These are phyloP conservation scores for Lampris megalopsis DNA, from an alignment of 2,113 vertebrate genomes.

Conservation along the genomic window DNA sequence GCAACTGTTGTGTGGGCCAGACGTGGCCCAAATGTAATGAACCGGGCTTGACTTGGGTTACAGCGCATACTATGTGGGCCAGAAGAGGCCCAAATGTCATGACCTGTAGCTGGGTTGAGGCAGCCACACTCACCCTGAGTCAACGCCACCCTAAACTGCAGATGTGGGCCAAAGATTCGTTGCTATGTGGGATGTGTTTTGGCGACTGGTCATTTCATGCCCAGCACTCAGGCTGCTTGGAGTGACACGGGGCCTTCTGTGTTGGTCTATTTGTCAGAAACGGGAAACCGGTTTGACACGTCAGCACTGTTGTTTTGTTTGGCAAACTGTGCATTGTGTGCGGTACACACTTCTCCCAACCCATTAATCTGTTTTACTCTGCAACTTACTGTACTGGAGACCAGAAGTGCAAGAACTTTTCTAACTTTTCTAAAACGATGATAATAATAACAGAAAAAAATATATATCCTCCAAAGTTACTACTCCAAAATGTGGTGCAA, in stretches of 20 bases:
- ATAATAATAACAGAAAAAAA: constrained; percentile 51
- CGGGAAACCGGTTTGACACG: constrained; percentile 58
- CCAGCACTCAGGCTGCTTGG: constrained; percentile 55
- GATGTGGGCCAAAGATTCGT: too few relatives aligned
- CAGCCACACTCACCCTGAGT: too few relatives aligned
- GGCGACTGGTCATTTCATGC: constrained; percentile 53
- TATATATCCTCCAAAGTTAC: constrained; percentile 49
- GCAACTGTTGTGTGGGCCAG: too few relatives aligned
- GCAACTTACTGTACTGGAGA: constrained; percentile 40
- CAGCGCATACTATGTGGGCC: too few relatives aligned
- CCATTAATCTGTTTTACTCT: constrained; percentile 62
- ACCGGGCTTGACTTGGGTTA: too few relatives aligned
- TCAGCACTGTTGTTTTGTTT: constrained; percentile 65
- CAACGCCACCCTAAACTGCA: too few relatives aligned
- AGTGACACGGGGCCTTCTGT: constrained; percentile 55
- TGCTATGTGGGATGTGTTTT: constrained; percentile 3
- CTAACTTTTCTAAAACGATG: constrained; percentile 67
- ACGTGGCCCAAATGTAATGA: too few relatives aligned
- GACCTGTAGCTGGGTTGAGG: too few relatives aligned
- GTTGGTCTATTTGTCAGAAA: constrained; percentile 63
- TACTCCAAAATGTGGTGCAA: constrained; percentile 67
- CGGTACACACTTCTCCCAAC: constrained; percentile 55
- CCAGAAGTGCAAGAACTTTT: constrained; percentile 62
- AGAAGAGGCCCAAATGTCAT: too few relatives aligned
- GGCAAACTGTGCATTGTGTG: constrained; percentile 33